phyloP scores from a whole-genome alignment of 53 echinoderm and acorn worm genomes.

The Echinarachnius parma region DNA sequence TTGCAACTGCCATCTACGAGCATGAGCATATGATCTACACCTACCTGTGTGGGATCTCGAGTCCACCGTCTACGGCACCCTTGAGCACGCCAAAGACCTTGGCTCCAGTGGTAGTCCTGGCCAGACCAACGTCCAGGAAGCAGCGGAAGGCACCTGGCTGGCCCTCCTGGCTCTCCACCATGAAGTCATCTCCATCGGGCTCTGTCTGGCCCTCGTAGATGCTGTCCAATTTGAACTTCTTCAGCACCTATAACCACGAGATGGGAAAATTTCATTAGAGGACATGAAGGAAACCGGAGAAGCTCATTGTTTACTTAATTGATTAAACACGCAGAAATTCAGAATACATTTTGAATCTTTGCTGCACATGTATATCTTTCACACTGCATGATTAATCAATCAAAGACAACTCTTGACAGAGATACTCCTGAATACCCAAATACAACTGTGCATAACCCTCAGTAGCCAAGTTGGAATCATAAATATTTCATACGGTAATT shows the following conservation, averaged over 20 bases:
- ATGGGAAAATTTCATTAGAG: no score
- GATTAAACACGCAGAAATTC: no score
- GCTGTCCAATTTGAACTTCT: constrained; percentile 93
- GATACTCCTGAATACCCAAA: no score
- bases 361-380: no score
- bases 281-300: no score
- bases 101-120: constrained; percentile 92
- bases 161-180: constrained; percentile 94
- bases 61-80: constrained; percentile 92
- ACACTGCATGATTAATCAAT: no score
- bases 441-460: no score
- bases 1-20: no score
- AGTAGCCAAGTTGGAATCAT: constrained; percentile 66
- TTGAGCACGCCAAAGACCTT: constrained; percentile 93
- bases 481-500: constrained; percentile 79
- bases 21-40: no score
- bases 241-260: constrained; percentile 98
- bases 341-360: no score
- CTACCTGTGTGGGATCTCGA: constrained; percentile 98
- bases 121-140: constrained; percentile 92
- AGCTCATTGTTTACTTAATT: no score
- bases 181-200: constrained; percentile 82
- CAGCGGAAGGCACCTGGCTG: constrained; percentile 97
- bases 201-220: constrained; percentile 81
- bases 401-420: no score